Percentiles rank a stretch among this genome's conserved stretches.
These are phyloP conservation scores for Galeruca laticollis DNA, from an alignment of 2,888 invertebrate genomes.

Conservation along the genomic window DNA sequence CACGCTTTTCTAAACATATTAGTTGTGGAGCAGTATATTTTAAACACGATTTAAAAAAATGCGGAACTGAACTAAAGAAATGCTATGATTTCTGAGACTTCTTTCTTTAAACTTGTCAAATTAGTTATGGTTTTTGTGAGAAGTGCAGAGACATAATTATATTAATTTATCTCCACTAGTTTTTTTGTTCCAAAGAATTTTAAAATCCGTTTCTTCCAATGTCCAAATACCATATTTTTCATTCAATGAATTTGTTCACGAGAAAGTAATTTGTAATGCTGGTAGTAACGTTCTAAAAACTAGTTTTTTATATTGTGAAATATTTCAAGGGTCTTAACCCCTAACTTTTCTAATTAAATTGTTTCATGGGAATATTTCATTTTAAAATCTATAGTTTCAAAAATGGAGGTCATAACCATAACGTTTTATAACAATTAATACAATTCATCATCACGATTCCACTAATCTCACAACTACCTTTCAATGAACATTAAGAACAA, in stretches of 20 bases:
- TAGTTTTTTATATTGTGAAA: background rate
- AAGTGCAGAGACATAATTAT: background rate
- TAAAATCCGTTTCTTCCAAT: constrained; percentile 4
- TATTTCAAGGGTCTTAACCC: constrained; percentile 4
- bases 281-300: background rate
- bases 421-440: too few relatives aligned
- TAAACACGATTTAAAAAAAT: background rate
- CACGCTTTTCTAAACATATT: background rate
- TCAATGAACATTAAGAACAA: too few relatives aligned
- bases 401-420: too few relatives aligned
- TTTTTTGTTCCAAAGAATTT: background rate
- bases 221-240: constrained; percentile 7
- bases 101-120: constrained; percentile 5
- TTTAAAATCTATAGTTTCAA: too few relatives aligned
- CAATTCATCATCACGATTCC: too few relatives aligned
- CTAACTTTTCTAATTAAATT: background rate
- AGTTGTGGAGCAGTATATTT: constrained; percentile 1
- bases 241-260: constrained; percentile 2
- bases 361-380: background rate
- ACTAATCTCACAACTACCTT: too few relatives aligned
- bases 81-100: background rate
- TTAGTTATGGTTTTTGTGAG: constrained; percentile 17
- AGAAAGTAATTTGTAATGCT: constrained; percentile 14
- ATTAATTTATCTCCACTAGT: background rate
- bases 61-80: constrained; percentile 10